Base-by-base conservation (phyloP, 2,888 invertebrate species). In the Leptothorax acervorum region DNA sequence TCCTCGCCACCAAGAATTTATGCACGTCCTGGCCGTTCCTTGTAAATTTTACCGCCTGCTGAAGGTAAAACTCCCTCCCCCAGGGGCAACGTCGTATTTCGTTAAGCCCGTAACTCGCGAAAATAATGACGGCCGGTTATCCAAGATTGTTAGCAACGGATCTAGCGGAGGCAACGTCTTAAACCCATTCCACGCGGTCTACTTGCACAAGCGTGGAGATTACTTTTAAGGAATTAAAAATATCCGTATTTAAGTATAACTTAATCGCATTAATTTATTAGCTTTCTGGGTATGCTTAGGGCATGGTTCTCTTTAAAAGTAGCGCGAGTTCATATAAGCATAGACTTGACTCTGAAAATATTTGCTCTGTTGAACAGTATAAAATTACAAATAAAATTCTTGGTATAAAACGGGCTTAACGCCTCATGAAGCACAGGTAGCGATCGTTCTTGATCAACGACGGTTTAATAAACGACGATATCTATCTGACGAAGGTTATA, bases 31-130 rank as follows among this genome's bases (percentile, higher is more conserved):
- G 85, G 23, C 85, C 85, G 84, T 85, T 86, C 84, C 86, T 87
- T 91, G 88, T 91, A 91, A 91, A 91, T 91, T 91, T 91, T 87
- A 87, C 79, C 86, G 85, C 83, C 85, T 83, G 86, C 81, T 86
- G 62, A 74, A 73, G 39, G 71, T 70, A 79, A 79, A 83, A 70
- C 55, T 85, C 75, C 53, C 74, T 60, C 51, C 83, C 83, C 63
- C 83, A 55, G 31, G 65, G 73, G 76, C 71, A 85, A 84, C 81
- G 83, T 75, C 74, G 82, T 85, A 81, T 89, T 86, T 82, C 84
- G 85, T 88, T 85, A 85, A 79, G 78, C 78, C 57, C 81, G 76
- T 84, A 83, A 85, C 82, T 85, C 83, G 68, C n/a, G 68, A 70
- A 83, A 82, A 86, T 84, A 82, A 86, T 65, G 74, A 79, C 71